Evolutionary conservation across 2,113 vertebrate genomes (phyloP), one percentile per base, ranked within the genome.

Genomic region (Hippocampus abdominalis): DNA sequence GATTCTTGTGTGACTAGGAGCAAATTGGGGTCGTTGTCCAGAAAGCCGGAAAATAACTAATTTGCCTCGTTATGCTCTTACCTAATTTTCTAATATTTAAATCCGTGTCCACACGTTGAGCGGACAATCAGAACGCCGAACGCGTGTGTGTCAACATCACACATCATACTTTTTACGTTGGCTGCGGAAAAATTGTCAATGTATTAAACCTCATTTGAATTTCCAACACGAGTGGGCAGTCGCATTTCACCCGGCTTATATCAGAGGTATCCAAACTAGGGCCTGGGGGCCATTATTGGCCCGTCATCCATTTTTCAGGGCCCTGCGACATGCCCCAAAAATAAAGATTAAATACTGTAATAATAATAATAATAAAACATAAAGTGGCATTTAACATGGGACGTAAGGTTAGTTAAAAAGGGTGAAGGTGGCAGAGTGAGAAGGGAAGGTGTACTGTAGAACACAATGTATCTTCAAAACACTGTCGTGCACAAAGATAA

Each of bases 211-310:
- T 18, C 21, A 18, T 60, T 60, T 27, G 15, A 18, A 60, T 68
- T 63, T 82, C 56, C 59, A 82, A 84, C 83, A 86, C 86, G 87
- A 88, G 87, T 89, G 84, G 89, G 84, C 86, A 86, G 86, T 88
- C 81, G 81, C 69, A 88, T 81, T 79, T 83, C 82, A 23, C 84
- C 66, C 75, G 66, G 11, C 65, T 70, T 29, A 67, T 62, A 32
- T 27, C 48, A 21, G 32, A 0, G 32, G 32, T 36, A 6, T 36
- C 32, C 32, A 36, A 36, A 36, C 5, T 5, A 36, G 32, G 32
- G 32, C 32, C 32, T 36, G 32, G 32, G 32, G 32, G 7, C 32
- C 32, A 36, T 36, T 36, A 36, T 36, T 36, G 32, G 32, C 32
- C 32, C 32, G 0, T 36, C 32, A 36, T 5, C 5, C 32, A 36